These are phyloP conservation scores for Alaudala cheleensis DNA, from an alignment of 2,113 vertebrate species.

Conservation along the genomic window DNA sequence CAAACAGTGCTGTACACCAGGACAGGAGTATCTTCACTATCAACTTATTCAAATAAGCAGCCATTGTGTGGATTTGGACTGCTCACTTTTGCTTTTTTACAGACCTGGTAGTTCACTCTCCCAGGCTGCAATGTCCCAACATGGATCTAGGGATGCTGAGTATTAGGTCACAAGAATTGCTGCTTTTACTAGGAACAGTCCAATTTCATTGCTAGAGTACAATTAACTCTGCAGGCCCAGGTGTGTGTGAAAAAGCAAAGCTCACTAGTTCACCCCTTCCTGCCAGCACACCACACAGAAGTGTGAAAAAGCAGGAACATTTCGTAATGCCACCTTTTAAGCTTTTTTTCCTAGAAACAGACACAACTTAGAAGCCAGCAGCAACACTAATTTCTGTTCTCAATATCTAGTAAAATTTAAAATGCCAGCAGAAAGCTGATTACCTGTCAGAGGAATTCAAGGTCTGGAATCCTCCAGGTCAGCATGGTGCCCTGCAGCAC, in stretches of 20 bases:
- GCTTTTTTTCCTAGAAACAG: neutral
- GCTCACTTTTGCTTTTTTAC: neutral
- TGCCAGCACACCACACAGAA: neutral
- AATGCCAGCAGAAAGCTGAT: neutral
- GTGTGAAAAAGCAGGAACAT: neutral
- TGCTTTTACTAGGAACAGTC: neutral
- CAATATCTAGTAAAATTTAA: neutral
- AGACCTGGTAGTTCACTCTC: neutral
- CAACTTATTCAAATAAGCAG: neutral
- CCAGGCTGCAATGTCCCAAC: neutral
- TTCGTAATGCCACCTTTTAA: neutral
- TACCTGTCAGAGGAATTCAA: slow-evolving; percentile 37
- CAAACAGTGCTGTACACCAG: neutral
- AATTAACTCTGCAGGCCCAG: neutral
- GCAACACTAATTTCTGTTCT: neutral
- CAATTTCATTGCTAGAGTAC: neutral
- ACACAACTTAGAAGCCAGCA: neutral
- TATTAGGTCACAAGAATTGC: neutral
- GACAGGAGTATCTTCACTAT: neutral
- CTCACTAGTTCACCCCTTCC: neutral
- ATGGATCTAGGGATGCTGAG: neutral
- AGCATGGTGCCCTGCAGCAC: neutral
- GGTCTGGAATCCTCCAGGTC: neutral
- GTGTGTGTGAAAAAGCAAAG: neutral
- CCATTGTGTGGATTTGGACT: neutral